Percentiles rank a stretch among this genome's conserved stretches.
Conservation (phyloP, 2,113 vertebrate genomes). For the Phylloscopus trochilus region DNA sequence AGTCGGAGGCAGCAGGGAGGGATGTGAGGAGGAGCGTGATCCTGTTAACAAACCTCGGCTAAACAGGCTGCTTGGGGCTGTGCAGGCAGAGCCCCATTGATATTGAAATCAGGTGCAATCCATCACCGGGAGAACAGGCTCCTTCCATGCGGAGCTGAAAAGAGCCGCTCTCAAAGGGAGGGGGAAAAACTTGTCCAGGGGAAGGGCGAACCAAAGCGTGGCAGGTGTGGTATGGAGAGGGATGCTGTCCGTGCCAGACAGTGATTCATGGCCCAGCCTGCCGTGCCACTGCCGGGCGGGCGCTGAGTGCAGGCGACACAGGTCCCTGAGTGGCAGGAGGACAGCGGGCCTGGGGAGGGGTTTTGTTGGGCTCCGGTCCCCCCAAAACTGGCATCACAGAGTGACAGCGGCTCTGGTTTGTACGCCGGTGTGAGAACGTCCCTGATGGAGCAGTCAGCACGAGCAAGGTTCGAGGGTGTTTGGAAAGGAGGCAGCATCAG, state of each 20-base stretch:
- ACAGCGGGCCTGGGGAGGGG: background rate
- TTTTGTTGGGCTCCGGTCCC: rapidly evolving
- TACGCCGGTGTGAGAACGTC: background rate
- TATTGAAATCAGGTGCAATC: conserved; percentile 83
- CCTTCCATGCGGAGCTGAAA: conserved; percentile 75
- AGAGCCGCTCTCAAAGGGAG: conserved; percentile 62
- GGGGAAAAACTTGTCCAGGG: conserved; percentile 71
- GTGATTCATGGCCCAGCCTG: conserved; percentile 2
- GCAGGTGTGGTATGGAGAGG: conserved; percentile 81
- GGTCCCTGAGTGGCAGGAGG: background rate
- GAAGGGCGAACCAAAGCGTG: conserved; percentile 71
- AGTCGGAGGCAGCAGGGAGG: background rate
- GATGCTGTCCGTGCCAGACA: background rate
- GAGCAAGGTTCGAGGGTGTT: rapidly evolving
- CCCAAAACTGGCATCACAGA: rapidly evolving
- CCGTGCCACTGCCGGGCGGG: background rate
- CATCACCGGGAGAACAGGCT: conserved; percentile 71
- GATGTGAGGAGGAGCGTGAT: conserved; percentile 46
- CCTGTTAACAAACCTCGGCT: conserved; percentile 76
- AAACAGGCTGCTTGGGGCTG: conserved; percentile 40
- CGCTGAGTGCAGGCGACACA: rapidly evolving
- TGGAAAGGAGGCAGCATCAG: background rate
- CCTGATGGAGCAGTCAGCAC: background rate
- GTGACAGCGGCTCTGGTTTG: background rate
- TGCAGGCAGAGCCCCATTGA: conserved; percentile 69